phyloP scores from a whole-genome alignment of 2,888 invertebrate species.

The Limulus polyphemus region DNA sequence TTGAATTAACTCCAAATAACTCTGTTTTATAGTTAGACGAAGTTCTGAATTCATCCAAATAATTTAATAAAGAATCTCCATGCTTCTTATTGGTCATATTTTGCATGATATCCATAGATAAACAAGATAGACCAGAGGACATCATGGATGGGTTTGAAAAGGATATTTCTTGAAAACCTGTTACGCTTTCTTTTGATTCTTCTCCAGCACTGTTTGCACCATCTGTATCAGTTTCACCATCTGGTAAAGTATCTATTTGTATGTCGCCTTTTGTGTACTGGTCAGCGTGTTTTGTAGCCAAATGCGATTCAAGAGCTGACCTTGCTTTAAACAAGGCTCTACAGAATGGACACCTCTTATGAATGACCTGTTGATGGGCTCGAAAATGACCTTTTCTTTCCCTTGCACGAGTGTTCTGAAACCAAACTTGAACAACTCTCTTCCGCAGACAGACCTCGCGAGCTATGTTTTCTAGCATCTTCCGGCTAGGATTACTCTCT shows the following conservation, averaged over 20 bases:
- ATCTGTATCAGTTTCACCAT: conserved; percentile 41
- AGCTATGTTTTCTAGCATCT: conserved; percentile 94
- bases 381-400: conserved; percentile 88
- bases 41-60: conserved; percentile 53
- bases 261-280: conserved; percentile 82
- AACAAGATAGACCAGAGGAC: conserved; percentile 53
- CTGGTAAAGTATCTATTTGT: conserved; percentile 83
- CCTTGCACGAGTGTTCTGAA: conserved; percentile 71
- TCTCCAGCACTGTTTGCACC: conserved; percentile 15
- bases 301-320: conserved; percentile 83
- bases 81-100: not conserved
- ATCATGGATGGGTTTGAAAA: conserved; percentile 18
- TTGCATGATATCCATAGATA: conserved; percentile 52
- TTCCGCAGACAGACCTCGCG: conserved; percentile 91
- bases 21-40: conserved; percentile 27
- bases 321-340: conserved; percentile 87
- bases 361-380: conserved; percentile 89
- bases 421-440: conserved; percentile 95
- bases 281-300: conserved; percentile 84
- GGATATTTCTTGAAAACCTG: conserved; percentile 39
- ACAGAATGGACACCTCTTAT: conserved; percentile 92
- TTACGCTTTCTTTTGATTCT: conserved; percentile 15
- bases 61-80: conserved; percentile 79
- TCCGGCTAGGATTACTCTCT: conserved; percentile 92
- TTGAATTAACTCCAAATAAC: too few species aligned